Percentiles rank a stretch among this genome's conserved stretches.
phyloP scores from a whole-genome alignment of 1,140 invertebrate genomes.

The Dendroctonus valens region DNA sequence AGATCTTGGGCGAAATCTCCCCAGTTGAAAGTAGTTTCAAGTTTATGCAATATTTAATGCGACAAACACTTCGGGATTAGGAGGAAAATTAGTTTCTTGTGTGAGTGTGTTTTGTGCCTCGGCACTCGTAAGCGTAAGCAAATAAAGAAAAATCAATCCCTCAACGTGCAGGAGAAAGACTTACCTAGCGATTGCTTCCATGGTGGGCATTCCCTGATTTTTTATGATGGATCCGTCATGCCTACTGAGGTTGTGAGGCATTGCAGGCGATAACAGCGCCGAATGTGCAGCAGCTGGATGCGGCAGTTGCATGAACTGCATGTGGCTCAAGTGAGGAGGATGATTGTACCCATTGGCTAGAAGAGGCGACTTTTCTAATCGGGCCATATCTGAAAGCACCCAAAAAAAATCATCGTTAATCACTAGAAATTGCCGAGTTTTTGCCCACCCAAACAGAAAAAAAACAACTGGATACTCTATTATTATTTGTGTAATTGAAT shows the following conservation, averaged over 20 bases:
- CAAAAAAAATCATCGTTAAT: neutral
- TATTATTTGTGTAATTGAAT: constrained; percentile 1
- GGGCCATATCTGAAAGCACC: constrained; percentile 69
- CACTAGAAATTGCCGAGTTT: neutral
- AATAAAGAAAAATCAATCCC: no score
- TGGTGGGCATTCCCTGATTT: constrained; percentile 75
- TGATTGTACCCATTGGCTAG: constrained; percentile 93
- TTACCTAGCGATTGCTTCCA: constrained; percentile 83
- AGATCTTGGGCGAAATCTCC: constrained; percentile 24
- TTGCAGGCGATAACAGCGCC: constrained; percentile 82
- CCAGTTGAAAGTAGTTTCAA: constrained; percentile 31
- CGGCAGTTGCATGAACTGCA: constrained; percentile 84
- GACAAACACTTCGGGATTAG: constrained; percentile 35
- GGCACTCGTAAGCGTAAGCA: no score
- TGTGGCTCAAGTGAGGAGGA: constrained; percentile 84
- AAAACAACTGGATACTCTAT: neutral
- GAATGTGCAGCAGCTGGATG: constrained; percentile 68
- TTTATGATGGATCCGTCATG: constrained; percentile 69
- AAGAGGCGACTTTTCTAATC: constrained; percentile 87
- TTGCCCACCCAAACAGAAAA: constrained; percentile 1
- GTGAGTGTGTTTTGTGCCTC: neutral
- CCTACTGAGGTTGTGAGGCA: constrained; percentile 74
- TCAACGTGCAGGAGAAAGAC: constrained; percentile 22
- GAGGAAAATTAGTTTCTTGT: constrained; percentile 25
- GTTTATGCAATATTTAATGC: constrained; percentile 40